Base-by-base conservation (phyloP, 2,888 invertebrate genomes). In the Drosophila merina region DNA sequence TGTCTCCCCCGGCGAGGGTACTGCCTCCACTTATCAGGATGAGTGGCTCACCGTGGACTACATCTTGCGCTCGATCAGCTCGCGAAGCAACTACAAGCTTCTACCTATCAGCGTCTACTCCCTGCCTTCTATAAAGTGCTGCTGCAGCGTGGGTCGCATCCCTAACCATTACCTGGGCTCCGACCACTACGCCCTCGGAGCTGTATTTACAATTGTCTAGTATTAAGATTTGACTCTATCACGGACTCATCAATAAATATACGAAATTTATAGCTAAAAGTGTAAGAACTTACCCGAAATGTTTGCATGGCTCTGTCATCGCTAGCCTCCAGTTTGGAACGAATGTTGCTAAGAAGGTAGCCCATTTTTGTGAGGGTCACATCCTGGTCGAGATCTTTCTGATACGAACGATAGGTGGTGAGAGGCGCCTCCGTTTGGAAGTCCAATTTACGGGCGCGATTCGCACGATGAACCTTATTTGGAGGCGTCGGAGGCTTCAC, bases 21-120 rank as follows among this genome's bases (percentile, higher is more conserved):
- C 74, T 1, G 90, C 86, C 1, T 96, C 97, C 4, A 97, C 97
- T 0, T 94, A 93, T 89, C 98, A 98, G 85, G 92, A 94, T 52
- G 89, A 92, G 48, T 96, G 96, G 96, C 91, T 95, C 56, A 96
- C 95, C 0, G 98, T 98, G 0, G 98, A 99, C 92, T 98, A 98
- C 89, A 97, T 99, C 69, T 97, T 98, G 91, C 97, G 96, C 79
- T 88, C 90, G 0, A 51, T 62, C 0, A 54, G 72, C n/a, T 50
- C 62, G 0, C 47, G 66, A 1, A 95, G 94, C 51, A 81, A 90
- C 60, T 88, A 87, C 8, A 72, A 72, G 33, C 75, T 80, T 9
- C 60, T 76, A 45, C 60, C 76, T 86, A 96, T 48, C 92, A 93
- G 79, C 90, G 92, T 94, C 3, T 95, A 95, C 63, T 93, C 93